Percentiles rank a stretch among this genome's conserved stretches.
phyloP scores from a whole-genome alignment of 2,113 vertebrate genomes.

The Nothobranchius kuhntae region DNA sequence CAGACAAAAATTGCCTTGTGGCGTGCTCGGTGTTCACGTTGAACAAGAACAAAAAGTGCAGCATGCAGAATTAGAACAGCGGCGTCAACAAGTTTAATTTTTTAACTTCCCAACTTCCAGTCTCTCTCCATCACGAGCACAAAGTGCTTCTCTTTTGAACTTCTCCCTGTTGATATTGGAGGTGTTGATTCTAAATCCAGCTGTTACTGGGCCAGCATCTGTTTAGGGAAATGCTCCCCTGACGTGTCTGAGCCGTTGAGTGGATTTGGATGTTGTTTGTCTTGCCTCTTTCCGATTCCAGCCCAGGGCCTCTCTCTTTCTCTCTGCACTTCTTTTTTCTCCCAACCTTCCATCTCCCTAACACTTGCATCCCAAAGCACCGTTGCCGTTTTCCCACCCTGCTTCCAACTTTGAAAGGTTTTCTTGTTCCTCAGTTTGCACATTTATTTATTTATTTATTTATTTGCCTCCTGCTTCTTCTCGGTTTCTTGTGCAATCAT shows the following conservation, averaged over 20 bases:
- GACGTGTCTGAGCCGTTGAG: slow-evolving; percentile 48
- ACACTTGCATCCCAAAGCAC: slow-evolving; percentile 50
- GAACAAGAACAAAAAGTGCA: slow-evolving; percentile 25
- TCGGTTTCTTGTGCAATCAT: not conserved
- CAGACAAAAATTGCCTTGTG: slow-evolving; percentile 17
- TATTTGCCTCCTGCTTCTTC: not conserved
- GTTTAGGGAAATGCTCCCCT: slow-evolving; percentile 41
- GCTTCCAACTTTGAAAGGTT: slow-evolving; percentile 8
- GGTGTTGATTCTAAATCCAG: slow-evolving; percentile 51
- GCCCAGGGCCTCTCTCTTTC: slow-evolving; percentile 31
- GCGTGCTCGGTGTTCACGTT: slow-evolving; percentile 10
- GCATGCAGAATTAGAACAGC: slow-evolving; percentile 9
- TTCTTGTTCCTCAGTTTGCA: slow-evolving; percentile 12
- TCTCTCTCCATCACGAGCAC: slow-evolving; percentile 1
- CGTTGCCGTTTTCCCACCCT: slow-evolving; percentile 24
- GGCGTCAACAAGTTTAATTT: slow-evolving; percentile 19
- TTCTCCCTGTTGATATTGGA: slow-evolving; percentile 30
- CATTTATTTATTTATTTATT: not conserved
- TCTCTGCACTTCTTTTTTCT: too few species aligned
- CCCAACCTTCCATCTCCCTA: slow-evolving; percentile 20
- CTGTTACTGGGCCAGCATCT: slow-evolving; percentile 57
- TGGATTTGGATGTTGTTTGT: slow-evolving; percentile 64
- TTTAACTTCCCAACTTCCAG: slow-evolving; percentile 19
- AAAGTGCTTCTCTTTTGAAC: slow-evolving; percentile 43
- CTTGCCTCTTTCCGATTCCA: slow-evolving; percentile 47